phyloP scores from a whole-genome alignment of 1,140 invertebrate species.

The Wasmannia auropunctata region DNA sequence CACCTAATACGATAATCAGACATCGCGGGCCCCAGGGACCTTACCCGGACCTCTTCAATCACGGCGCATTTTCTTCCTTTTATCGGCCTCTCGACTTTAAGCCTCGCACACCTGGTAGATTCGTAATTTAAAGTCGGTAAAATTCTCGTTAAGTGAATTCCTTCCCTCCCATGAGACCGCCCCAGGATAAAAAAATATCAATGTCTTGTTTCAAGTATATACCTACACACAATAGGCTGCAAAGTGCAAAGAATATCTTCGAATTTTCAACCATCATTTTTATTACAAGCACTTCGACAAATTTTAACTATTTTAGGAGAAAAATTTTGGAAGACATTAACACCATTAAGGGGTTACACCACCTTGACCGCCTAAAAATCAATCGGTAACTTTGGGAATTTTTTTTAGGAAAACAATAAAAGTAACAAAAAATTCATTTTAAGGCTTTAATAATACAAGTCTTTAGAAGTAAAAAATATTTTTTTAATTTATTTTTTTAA shows the following conservation, averaged over 20 bases:
- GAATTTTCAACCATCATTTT: neutral
- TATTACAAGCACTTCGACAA: neutral
- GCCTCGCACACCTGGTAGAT: constrained; percentile 48
- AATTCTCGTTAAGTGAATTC: constrained; percentile 45
- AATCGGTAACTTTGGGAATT: no score
- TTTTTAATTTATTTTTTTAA: no score
- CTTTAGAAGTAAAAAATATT: no score
- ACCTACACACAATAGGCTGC: no score
- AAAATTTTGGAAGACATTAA: no score
- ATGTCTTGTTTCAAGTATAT: neutral
- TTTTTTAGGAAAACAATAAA: no score
- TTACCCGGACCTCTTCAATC: constrained; percentile 49
- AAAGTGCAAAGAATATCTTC: neutral
- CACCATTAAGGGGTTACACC: no score
- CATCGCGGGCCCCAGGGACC: neutral
- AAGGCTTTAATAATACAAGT: no score
- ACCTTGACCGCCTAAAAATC: no score
- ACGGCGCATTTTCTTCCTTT: constrained; percentile 20
- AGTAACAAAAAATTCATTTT: no score
- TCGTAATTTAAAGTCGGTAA: constrained; percentile 55
- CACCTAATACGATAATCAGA: constrained; percentile 58
- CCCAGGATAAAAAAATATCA: constrained; percentile 3
- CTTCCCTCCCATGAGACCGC: neutral
- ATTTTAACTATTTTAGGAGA: neutral
- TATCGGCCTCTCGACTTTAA: constrained; percentile 4